phyloP scores from a whole-genome alignment of 2,888 invertebrate species.

The Ichneumon xanthorius region DNA sequence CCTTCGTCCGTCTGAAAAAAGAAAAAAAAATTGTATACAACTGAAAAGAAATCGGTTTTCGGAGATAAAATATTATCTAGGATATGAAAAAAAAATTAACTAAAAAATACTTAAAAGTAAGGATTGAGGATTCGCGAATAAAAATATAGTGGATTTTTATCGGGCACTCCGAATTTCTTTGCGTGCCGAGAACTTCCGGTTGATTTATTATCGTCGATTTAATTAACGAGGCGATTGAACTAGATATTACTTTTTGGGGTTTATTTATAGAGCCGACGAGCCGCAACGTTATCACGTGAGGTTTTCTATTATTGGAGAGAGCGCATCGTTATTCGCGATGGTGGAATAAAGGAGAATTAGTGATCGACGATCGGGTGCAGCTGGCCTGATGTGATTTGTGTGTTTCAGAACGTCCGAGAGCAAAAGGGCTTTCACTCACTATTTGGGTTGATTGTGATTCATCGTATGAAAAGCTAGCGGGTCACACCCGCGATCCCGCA shows the following conservation, averaged over 20 bases:
- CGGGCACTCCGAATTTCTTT: not conserved
- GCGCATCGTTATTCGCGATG: not conserved
- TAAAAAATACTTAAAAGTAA: not conserved
- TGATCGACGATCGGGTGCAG: constrained; percentile 46
- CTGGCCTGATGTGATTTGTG: constrained; percentile 47
- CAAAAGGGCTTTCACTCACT: constrained; percentile 37
- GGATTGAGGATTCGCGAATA: not conserved
- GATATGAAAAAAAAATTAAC: not conserved
- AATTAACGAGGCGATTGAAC: not conserved
- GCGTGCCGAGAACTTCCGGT: not conserved
- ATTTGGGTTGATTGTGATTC: constrained; percentile 69
- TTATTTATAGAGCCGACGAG: not conserved
- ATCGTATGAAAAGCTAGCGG: constrained; percentile 49
- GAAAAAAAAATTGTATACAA: not conserved
- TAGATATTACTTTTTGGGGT: not conserved
- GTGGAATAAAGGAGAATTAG: constrained; percentile 14
- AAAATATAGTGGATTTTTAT: not conserved
- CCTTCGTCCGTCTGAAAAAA: constrained; percentile 59
- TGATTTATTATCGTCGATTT: not conserved
- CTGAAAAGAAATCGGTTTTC: not conserved
- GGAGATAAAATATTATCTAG: not conserved
- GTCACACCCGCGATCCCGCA: constrained; percentile 68
- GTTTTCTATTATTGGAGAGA: not conserved
- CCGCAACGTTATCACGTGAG: not conserved
- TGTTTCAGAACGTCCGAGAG: constrained; percentile 21